A percentile compares a stretch with the other conserved stretches of the same genome.
phyloP scores from a whole-genome alignment of 1,140 invertebrate genomes.

The Himalopsyche phryganea region DNA sequence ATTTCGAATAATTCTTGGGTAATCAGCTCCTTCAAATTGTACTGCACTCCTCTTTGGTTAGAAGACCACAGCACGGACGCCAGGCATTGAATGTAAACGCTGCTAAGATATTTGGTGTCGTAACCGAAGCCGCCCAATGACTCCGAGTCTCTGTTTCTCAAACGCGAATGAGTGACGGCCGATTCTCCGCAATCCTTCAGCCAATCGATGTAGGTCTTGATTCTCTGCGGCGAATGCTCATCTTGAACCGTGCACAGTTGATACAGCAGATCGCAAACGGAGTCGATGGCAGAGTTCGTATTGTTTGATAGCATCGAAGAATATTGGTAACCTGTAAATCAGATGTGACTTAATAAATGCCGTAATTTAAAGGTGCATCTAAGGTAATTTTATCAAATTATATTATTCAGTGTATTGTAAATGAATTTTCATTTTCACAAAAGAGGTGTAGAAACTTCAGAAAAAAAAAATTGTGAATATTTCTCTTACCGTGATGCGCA shows the following conservation, averaged over 20 bases:
- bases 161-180: conserved; percentile 10
- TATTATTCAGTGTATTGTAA: too few species aligned
- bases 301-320: conserved; percentile 32
- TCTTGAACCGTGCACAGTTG: conserved; percentile 65
- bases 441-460: too few species aligned
- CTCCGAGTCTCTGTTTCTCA: conserved; percentile 5
- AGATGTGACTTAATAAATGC: not conserved
- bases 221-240: conserved; percentile 42
- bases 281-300: conserved; percentile 54
- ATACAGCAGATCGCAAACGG: conserved; percentile 75
- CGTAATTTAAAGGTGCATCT: too few species aligned
- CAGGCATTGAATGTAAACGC: conserved; percentile 54
- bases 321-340: conserved; percentile 39
- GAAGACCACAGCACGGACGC: conserved; percentile 80
- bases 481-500: conserved; percentile 31
- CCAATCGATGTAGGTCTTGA: conserved; percentile 43
- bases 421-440: too few species aligned
- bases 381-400: too few species aligned
- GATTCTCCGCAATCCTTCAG: conserved; percentile 30
- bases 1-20: conserved; percentile 68
- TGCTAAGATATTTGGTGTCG: conserved; percentile 31
- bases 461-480: too few species aligned
- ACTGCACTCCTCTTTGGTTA: conserved; percentile 57
- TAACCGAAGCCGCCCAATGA: conserved; percentile 6
- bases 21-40: conserved; percentile 63